These are phyloP conservation scores for Pitta sordida DNA, from an alignment of 2,113 vertebrate species.

Conservation along the genomic window DNA sequence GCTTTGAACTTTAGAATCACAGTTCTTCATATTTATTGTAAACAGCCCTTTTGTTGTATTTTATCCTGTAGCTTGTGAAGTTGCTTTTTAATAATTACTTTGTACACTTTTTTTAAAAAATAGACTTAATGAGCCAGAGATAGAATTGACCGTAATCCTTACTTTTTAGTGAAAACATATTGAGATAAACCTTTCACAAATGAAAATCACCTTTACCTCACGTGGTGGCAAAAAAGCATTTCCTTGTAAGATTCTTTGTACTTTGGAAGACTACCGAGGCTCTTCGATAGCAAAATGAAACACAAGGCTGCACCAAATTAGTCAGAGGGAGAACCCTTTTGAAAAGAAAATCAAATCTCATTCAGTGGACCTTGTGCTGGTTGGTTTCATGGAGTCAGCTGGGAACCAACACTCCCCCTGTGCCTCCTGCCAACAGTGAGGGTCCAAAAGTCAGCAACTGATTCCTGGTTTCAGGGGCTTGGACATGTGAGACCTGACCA, in stretches of 20 bases:
- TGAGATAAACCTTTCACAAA: constrained; percentile 2
- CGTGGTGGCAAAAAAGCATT: neutral
- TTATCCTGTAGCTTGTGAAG: neutral
- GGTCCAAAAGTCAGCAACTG: neutral
- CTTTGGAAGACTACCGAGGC: neutral
- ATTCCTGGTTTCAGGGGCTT: neutral
- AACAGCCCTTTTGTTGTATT: neutral
- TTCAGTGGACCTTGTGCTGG: neutral
- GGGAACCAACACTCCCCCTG: neutral
- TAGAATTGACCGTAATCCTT: neutral
- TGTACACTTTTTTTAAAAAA: neutral
- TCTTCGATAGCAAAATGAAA: constrained; percentile 22
- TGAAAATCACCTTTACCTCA: constrained; percentile 16
- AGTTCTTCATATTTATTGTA: neutral
- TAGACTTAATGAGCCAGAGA: constrained; percentile 50
- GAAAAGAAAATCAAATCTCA: neutral
- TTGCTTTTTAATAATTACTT: constrained; percentile 34
- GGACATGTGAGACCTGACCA: neutral
- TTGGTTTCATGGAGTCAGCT: neutral
- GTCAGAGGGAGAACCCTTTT: neutral
- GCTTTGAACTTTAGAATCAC: neutral
- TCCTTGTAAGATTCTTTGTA: neutral
- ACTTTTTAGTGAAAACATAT: constrained; percentile 5
- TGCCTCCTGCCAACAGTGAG: neutral
- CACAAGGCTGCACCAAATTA: neutral